Evolutionary conservation across 2,888 invertebrate genomes (phyloP).

Genomic region (Ceramica pisi): DNA sequence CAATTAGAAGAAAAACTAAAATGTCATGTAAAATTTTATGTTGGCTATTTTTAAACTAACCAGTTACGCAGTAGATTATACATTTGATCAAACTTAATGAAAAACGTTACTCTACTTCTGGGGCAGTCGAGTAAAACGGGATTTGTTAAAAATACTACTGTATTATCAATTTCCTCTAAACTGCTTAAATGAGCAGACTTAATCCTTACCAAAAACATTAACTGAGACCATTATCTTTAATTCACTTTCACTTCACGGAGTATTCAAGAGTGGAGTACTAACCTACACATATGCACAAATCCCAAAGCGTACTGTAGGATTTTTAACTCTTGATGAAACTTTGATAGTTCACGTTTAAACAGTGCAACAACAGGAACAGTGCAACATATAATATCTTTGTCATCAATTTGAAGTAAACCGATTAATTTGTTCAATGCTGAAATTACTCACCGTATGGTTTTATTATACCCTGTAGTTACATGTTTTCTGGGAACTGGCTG

Average conservation of each 20-base stretch:
- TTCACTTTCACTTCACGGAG: slow-evolving; percentile 23
- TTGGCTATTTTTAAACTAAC: background rate
- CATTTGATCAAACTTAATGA: background rate
- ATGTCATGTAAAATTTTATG: background rate
- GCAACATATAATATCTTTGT: no score
- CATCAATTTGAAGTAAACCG: no score
- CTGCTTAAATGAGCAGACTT: slow-evolving; percentile 31
- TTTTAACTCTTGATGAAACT: no score
- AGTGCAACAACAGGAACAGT: no score
- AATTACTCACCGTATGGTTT: no score
- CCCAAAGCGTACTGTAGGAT: no score
- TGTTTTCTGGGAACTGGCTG: no score
- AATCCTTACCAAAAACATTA: slow-evolving; percentile 19
- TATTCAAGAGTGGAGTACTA: slow-evolving; percentile 35
- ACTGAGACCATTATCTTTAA: slow-evolving; percentile 41
- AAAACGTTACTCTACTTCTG: background rate
- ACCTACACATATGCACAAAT: background rate
- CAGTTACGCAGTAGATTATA: no score
- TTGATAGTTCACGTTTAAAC: no score
- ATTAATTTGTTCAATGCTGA: no score
- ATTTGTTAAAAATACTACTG: background rate
- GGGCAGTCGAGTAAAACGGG: no score
- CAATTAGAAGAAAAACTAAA: background rate
- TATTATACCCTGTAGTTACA: no score
- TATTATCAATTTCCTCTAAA: background rate